Evolutionary conservation across 2,888 invertebrate genomes (phyloP), one percentile per base, ranked within the genome.

Genomic region (Creontiades dilutus): DNA sequence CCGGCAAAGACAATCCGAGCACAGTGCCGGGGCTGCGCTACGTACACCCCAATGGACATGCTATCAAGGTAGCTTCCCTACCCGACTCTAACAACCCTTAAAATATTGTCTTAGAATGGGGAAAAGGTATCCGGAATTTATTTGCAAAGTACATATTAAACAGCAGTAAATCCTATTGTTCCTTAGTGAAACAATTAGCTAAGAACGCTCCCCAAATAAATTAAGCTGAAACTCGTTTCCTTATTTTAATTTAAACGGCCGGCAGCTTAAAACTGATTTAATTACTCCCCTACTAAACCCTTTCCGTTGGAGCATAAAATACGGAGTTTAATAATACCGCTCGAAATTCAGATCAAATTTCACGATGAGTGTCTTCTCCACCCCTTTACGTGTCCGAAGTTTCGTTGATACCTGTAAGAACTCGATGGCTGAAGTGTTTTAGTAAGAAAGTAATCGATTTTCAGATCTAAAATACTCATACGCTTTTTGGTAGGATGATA

Each of bases 111-210:
- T 46, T 28, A 23, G 57, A 90, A 27, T 27, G 52, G 85, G 89
- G 90, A 61, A 87, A 90, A 90, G 87, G 90, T 90, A 90, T 90
- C 48, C 81, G 9, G 55, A 90, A 90, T 90, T 90, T 90, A 90
- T 90, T 87, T 80, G 86, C 90, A 14, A 87, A 90, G 90, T 90
- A 90, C 90, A 90, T 90, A 90, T 90, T 90, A 90, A 90, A 90
- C 86, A 87, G 90, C 90, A 78, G 90, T 90, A 90, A 90, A 90
- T 90, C 90, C 90, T 86, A 78, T 90, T 90, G 90, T 90, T 90
- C 61, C 90, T 90, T 90, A 87, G 90, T 87, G 75, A 90, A 87
- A 90, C 90, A 90, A 90, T 90, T 90, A 90, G 90, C 86, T 90
- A 90, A 90, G 90, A 90, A 90, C 90, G 28, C 75, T 86, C 47